Conservation (phyloP, 2,888 invertebrate genomes). For the Mythimna pallens region DNA sequence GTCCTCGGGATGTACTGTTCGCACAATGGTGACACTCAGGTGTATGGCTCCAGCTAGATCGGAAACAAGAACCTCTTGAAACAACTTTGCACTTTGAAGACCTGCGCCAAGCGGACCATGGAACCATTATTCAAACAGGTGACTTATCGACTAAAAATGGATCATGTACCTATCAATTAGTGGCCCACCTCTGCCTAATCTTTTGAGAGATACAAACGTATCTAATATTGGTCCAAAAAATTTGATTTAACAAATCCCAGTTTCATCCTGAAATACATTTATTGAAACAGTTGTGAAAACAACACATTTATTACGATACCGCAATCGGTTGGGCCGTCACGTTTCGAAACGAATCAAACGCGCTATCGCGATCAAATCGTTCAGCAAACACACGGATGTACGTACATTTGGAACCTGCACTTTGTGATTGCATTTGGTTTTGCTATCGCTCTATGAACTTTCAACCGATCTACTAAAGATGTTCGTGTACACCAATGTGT, state of each 20-base stretch:
- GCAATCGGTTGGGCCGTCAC: conserved; percentile 52
- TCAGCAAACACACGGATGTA: conserved; percentile 44
- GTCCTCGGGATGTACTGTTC: too few relatives aligned
- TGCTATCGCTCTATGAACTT: conserved; percentile 18
- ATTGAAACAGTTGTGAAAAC: conserved; percentile 31
- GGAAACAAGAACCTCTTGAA: too few relatives aligned
- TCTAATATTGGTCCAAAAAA: background rate
- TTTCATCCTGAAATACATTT: conserved; percentile 24
- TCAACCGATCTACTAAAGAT: background rate
- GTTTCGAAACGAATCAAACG: conserved; percentile 43
- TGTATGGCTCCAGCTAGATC: too few relatives aligned
- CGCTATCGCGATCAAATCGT: conserved; percentile 52
- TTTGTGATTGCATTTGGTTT: conserved; percentile 51
- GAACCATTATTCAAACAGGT: too few relatives aligned
- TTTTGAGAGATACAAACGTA: background rate
- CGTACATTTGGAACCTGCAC: conserved; percentile 34
- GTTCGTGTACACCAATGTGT: background rate
- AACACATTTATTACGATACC: conserved; percentile 45
- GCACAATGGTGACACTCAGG: too few relatives aligned
- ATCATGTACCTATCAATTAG: too few relatives aligned
- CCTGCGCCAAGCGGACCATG: too few relatives aligned
- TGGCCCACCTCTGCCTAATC: background rate
- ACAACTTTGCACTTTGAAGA: too few relatives aligned
- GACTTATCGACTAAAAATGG: too few relatives aligned
- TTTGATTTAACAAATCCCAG: conserved; percentile 10